Evolutionary conservation across 1,140 invertebrate species (phyloP), one percentile per base, ranked within the genome.

Genomic region (Drosophila rhopaloa): DNA sequence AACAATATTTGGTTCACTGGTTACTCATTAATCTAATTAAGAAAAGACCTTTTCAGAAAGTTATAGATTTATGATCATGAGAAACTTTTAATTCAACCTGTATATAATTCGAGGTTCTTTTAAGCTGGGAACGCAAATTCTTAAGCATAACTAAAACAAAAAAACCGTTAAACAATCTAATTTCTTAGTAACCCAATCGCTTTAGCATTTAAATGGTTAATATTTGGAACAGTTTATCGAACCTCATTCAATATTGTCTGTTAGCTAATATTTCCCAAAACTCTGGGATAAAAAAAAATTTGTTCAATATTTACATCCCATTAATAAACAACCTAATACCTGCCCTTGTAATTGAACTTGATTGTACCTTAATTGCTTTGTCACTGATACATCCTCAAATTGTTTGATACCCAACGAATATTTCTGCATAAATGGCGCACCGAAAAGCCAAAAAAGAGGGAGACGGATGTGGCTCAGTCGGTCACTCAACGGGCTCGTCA

Each of bases 401-500:
- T 48, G 4, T 14, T 10, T 56, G 65, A 71, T 71, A 58, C 68
- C 68, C 43, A 27, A 47, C 44, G 68, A 50, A 71, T 48, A 71
- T 71, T 71, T 71, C 53, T 58, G 65, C 68, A 74, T 79, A 86
- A 82, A 79, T 82, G 60, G 50, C 51, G 48, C 58, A 73, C 46
- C 50, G 67, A 85, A 81, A 80, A 67, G 48, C 43, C 16, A 56
- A 84, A 47, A 74, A 68, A 63, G 46, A 51, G 32, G 32, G 32
- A 8, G 16, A 27, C 48, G 53, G 41, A 37, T 57, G 53, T 40
- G 13, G 38, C 50, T 43, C 41, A 61, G 68, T 72, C 27, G 63
- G 75, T 68, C 74, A 70, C 56, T 86, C 76, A 88, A 68, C 76
- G 79, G 76, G 68, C 58, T 79, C 83, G 76, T 86, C 71, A 88